Conservation (phyloP, 2,888 invertebrate species). For the Carcina quercana region DNA sequence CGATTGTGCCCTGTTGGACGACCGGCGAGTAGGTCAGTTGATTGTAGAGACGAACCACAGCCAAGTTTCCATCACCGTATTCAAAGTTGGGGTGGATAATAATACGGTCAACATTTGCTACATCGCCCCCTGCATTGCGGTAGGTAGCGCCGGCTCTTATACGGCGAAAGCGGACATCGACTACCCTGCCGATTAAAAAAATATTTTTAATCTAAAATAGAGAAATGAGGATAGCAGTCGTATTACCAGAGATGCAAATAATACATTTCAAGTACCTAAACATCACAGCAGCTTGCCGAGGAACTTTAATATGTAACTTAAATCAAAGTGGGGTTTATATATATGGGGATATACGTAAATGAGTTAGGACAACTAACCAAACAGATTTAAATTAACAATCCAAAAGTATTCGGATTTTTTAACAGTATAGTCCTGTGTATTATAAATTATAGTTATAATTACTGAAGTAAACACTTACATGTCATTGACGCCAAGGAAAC, state of each 20-base stretch:
- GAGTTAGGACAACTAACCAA: not conserved
- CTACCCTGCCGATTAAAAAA: not conserved
- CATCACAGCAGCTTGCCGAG: not conserved
- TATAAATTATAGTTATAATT: too few relatives aligned
- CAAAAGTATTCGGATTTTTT: too few relatives aligned
- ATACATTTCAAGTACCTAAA: not conserved
- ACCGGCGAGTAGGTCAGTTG: not conserved
- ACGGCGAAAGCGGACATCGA: not conserved
- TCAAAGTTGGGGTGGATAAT: not conserved
- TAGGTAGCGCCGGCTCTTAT: not conserved
- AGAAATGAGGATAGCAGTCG: not conserved
- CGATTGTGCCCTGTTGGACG: not conserved
- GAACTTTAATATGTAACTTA: not conserved
- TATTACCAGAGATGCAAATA: not conserved
- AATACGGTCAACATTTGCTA: not conserved
- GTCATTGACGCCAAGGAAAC: not conserved
- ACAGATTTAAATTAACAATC: too few relatives aligned
- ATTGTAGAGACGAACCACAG: not conserved
- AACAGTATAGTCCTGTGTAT: too few relatives aligned
- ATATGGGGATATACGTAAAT: not conserved
- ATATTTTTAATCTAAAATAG: not conserved
- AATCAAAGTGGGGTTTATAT: not conserved
- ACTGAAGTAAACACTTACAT: too few relatives aligned
- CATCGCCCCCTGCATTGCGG: not conserved
- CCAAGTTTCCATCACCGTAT: not conserved